phyloP scores from a whole-genome alignment of 2,113 vertebrate genomes.

The Sinocyclocheilus anshuiensis region DNA sequence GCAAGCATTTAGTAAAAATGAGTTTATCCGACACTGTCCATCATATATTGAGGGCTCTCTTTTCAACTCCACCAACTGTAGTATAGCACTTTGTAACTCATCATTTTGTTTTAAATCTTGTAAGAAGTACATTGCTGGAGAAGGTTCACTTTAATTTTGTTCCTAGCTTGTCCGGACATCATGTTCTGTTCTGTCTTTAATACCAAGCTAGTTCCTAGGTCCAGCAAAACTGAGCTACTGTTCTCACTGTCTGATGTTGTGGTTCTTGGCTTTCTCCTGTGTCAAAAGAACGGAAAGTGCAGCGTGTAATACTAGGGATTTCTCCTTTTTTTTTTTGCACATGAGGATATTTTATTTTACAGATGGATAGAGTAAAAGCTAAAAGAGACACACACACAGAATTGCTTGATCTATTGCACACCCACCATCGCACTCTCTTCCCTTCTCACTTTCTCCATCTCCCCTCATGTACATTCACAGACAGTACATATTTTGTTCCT shows the following conservation, averaged over 20 bases:
- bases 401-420: background rate
- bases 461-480: background rate
- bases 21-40: constrained; percentile 28
- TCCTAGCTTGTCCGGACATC: background rate
- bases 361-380: background rate
- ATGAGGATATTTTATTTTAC: background rate
- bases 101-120: background rate
- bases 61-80: background rate
- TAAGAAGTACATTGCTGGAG: background rate
- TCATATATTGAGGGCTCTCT: constrained; percentile 3
- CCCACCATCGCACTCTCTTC: background rate
- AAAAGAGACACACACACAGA: background rate
- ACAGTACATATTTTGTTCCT: background rate
- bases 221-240: background rate
- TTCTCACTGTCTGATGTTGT: background rate
- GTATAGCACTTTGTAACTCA: background rate
- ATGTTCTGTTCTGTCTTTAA: constrained; percentile 5
- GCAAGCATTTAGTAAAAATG: constrained; percentile 16
- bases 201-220: background rate
- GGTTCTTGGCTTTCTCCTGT: background rate
- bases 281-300: background rate
- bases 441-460: background rate
- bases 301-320: background rate
- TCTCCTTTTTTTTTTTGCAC: background rate
- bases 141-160: background rate